Base-by-base conservation (phyloP, 2,797 vertebrate species). In the Enteromius viviparus region DNA sequence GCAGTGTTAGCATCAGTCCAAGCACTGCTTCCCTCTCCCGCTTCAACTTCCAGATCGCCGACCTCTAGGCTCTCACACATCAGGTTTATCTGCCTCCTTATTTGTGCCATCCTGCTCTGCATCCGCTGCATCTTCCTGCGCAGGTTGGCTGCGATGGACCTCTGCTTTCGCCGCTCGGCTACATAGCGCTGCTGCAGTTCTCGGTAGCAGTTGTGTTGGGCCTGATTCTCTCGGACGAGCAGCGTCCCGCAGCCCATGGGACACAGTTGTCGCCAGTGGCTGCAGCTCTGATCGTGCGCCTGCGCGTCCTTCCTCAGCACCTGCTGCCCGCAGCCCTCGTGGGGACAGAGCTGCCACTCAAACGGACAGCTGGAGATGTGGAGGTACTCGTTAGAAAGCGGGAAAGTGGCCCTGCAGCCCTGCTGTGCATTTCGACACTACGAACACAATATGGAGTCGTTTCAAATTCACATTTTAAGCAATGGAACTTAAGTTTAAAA, bases 341-440 rank as follows among this genome's bases (percentile, higher is more conserved):
- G 91, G 62, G 93, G 90, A 68, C 94, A 95, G 32, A 87, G 65
- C 10, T 85, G 86, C 72, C 80, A 69, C 82, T 93, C 90, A 0
- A 91, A 94, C 0, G 84, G 91, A 66, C 94, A 95, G 21, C 83
- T 85, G 6, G 91, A 87, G 32, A 89, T 89, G 85, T 95, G 94
- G 3, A 87, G 86, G 76, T 86, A 89, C 60, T 90, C 89, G 37
- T 90, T 90, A 3, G 91, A 89, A 40, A 95, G 89, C 47, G 91
- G 90, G 78, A 93, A 94, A 0, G 90, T 94, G 75, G 91, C 92
- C 21, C 66, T 79, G 82, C 94, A 95, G 84, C 94, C 94, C 47
- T 90, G 89, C 15, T 88, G 87, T 0, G 87, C 88, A 2, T 95
- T 95, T 74, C 88, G 92, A 88, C 94, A 94, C 94, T 94, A 83